Evolutionary conservation across 2,888 invertebrate genomes (phyloP).

Genomic region (Mactromeris polynyma): DNA sequence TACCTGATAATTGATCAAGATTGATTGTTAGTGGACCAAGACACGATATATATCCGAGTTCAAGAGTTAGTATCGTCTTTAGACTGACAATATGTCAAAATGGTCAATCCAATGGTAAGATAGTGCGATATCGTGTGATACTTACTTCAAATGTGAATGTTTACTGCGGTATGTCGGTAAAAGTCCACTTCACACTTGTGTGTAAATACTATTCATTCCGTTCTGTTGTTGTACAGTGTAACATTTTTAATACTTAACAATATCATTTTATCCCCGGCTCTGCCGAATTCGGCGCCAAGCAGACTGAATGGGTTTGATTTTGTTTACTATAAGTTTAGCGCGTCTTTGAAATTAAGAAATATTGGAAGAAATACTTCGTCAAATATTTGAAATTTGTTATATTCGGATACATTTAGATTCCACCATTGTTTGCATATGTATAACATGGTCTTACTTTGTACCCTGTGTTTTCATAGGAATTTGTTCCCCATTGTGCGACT

Average conservation of each 20-base stretch:
- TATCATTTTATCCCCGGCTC: constrained; percentile 21
- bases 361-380: constrained; percentile 24
- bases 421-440: constrained; percentile 23
- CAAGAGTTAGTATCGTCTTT: neutral
- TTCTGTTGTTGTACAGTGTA: neutral
- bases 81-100: neutral
- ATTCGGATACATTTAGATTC: constrained; percentile 18
- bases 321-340: constrained; percentile 45
- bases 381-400: constrained; percentile 38
- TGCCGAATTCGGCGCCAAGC: constrained; percentile 38
- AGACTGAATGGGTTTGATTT: constrained; percentile 20
- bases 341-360: constrained; percentile 31
- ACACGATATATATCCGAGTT: neutral
- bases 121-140: neutral
- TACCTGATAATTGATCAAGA: neutral
- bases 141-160: neutral
- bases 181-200: constrained; percentile 35
- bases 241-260: constrained; percentile 29
- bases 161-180: neutral
- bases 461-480: constrained; percentile 28
- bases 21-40: neutral
- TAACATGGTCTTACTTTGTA: constrained; percentile 18
- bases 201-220: constrained; percentile 32
- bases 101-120: neutral
- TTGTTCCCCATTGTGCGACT: neutral